Conservation (phyloP, 2,797 vertebrate genomes). For the Tokudaia muenninki region DNA sequence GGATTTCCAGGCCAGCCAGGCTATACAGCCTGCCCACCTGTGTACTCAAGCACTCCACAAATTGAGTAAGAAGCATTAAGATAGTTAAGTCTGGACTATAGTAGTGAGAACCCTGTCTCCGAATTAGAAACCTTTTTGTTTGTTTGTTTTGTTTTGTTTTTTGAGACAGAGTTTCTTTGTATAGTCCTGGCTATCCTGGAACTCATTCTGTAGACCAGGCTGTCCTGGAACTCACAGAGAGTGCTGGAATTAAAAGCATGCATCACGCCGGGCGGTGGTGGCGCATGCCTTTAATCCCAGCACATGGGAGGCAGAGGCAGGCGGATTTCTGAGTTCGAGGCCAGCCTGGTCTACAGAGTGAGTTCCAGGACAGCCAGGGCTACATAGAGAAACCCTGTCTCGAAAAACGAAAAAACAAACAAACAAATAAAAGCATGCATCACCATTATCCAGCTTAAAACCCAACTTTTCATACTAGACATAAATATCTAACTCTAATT, state of each 20-base stretch:
- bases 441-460: not conserved
- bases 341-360: too few relatives aligned
- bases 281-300: too few relatives aligned
- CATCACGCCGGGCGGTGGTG: too few relatives aligned
- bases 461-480: slow-evolving; percentile 49
- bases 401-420: too few relatives aligned
- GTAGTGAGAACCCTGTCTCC: not conserved
- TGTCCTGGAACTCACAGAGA: not conserved
- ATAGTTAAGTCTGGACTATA: not conserved
- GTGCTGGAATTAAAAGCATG: not conserved
- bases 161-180: not conserved
- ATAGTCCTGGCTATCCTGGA: not conserved
- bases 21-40: not conserved
- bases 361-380: too few relatives aligned
- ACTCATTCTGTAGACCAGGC: not conserved
- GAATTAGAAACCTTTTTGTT: slow-evolving; percentile 49
- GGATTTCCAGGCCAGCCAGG: not conserved
- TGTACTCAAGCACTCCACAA: not conserved
- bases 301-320: too few relatives aligned
- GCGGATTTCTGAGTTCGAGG: too few relatives aligned
- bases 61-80: not conserved
- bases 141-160: not conserved
- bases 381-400: too few relatives aligned
- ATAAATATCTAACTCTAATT: slow-evolving; percentile 46
- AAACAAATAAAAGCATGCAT: not conserved